These are phyloP conservation scores for Folsomia manolachei DNA, from an alignment of 2,888 invertebrate species.

Conservation along the genomic window DNA sequence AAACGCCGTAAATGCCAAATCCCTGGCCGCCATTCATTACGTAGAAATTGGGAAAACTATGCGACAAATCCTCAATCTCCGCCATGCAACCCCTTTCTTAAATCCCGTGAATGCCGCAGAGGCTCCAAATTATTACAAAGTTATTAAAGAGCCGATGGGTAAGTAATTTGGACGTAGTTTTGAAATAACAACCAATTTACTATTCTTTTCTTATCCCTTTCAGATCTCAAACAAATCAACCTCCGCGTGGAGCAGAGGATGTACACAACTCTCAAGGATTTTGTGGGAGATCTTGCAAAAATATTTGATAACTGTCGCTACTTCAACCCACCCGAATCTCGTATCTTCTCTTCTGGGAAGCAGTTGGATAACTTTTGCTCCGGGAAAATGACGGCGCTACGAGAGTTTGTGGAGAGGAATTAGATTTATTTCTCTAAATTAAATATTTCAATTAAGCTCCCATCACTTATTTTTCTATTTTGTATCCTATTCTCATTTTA, in stretches of 20 bases:
- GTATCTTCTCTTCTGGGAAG: conserved; percentile 94
- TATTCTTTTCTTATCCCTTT: conserved; percentile 51
- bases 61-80: conserved; percentile 86
- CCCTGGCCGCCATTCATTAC: conserved; percentile 73
- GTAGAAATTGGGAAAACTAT: conserved; percentile 79
- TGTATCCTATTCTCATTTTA: too few relatives aligned
- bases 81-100: conserved; percentile 97
- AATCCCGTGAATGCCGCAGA: conserved; percentile 94
- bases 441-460: too few relatives aligned
- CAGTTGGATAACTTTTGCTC: conserved; percentile 92
- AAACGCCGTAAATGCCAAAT: conserved; percentile 86
- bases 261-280: conserved; percentile 86
- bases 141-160: conserved; percentile 96
- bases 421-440: too few relatives aligned
- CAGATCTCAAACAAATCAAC: conserved; percentile 92
- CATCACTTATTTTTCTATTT: too few relatives aligned
- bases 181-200: neutral
- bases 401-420: conserved; percentile 65
- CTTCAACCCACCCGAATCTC: conserved; percentile 92
- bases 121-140: conserved; percentile 94
- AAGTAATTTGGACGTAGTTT: conserved; percentile 54
- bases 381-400: conserved; percentile 83
- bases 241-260: conserved; percentile 75
- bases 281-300: conserved; percentile 95
- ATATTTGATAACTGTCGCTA: conserved; percentile 98